Conservation (phyloP, 2,797 vertebrate species). For the Lacerta viridis region DNA sequence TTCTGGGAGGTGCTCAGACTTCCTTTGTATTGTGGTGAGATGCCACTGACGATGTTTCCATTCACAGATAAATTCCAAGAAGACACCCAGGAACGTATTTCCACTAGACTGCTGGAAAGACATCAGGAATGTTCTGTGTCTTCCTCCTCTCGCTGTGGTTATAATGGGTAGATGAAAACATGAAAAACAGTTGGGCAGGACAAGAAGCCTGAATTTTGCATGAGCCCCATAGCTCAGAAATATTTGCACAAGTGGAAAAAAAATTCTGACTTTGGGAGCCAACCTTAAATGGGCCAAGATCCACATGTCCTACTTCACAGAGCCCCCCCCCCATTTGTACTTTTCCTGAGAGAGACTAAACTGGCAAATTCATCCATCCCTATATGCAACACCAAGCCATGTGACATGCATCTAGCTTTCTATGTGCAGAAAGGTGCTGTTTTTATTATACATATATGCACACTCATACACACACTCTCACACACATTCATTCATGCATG, state of each 20-base stretch:
- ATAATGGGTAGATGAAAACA: not conserved
- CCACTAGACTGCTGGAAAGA: not conserved
- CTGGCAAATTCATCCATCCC: too few relatives aligned
- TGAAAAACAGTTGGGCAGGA: not conserved
- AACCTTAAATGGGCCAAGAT: too few relatives aligned
- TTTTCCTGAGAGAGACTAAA: too few relatives aligned
- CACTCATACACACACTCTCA: too few relatives aligned
- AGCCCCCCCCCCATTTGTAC: too few relatives aligned
- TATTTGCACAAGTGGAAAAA: not conserved
- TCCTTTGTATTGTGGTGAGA: conserved; percentile 20
- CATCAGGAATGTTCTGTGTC: not conserved
- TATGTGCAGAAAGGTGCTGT: not conserved
- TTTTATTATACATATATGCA: not conserved
- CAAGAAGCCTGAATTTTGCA: not conserved
- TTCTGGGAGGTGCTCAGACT: conserved; percentile 32
- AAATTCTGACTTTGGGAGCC: not conserved
- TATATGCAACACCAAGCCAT: too few relatives aligned
- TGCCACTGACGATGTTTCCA: conserved; percentile 21
- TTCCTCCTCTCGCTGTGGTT: not conserved
- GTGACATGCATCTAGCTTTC: not conserved
- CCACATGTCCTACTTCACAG: too few relatives aligned
- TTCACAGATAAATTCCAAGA: conserved; percentile 41
- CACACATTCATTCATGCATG: too few relatives aligned
- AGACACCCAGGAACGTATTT: conserved; percentile 29
- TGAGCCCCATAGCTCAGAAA: not conserved